Percentiles rank a stretch among this genome's conserved stretches.
Conservation (phyloP, 2,113 vertebrate species). For the Oryctolagus cuniculus region DNA sequence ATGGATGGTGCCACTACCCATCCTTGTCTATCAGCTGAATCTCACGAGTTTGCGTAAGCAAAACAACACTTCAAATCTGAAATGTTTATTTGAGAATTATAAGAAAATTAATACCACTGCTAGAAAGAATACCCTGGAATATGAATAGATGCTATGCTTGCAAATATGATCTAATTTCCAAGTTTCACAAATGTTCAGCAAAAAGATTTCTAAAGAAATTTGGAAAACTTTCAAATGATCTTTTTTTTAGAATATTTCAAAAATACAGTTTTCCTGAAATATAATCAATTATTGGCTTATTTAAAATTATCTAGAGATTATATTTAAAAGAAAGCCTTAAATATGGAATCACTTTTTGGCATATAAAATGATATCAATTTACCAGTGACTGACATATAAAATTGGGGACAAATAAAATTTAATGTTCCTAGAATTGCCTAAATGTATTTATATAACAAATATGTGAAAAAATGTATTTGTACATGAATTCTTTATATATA, state of each 20-base stretch:
- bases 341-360: neutral
- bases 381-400: neutral
- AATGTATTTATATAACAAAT: neutral
- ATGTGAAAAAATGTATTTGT: too few relatives aligned
- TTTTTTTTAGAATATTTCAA: slow-evolving; percentile 41
- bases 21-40: neutral
- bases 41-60: neutral
- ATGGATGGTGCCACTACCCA: fast-evolving
- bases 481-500: too few relatives aligned
- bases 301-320: slow-evolving; percentile 22
- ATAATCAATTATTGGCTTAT: neutral
- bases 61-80: slow-evolving; percentile 7
- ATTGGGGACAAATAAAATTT: slow-evolving; percentile 20
- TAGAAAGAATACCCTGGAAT: slow-evolving; percentile 4
- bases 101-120: slow-evolving; percentile 4
- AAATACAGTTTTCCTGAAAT: neutral
- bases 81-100: neutral
- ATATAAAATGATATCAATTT: neutral
- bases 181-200: slow-evolving; percentile 51
- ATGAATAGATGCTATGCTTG: neutral
- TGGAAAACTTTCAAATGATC: slow-evolving; percentile 18
- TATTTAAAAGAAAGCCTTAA: neutral
- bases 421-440: slow-evolving; percentile 9
- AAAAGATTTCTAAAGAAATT: slow-evolving; percentile 41
- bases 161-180: neutral